phyloP scores from a whole-genome alignment of 2,797 vertebrate species.

The Hypotaenidia okinawae region DNA sequence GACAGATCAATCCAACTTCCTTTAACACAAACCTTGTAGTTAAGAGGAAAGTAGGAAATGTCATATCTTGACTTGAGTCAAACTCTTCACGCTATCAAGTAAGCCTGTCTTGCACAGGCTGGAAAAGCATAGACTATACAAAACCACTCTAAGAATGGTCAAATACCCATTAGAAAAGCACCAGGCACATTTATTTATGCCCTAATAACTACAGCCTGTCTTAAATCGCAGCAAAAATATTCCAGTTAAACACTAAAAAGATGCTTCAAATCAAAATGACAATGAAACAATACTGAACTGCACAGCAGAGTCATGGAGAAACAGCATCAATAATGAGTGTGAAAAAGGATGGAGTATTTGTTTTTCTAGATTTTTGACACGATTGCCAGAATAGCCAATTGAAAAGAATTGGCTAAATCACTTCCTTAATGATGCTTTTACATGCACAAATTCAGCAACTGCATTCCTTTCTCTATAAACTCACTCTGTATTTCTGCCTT shows the following conservation, averaged over 20 bases:
- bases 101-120: neutral
- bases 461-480: neutral
- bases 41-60: neutral
- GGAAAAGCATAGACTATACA: neutral
- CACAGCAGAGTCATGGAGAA: neutral
- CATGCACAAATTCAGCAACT: neutral
- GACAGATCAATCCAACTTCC: neutral
- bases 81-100: neutral
- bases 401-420: neutral
- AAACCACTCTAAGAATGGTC: neutral
- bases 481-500: neutral
- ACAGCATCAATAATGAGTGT: rapidly evolving
- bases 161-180: neutral
- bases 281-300: neutral
- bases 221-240: neutral
- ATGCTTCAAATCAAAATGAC: neutral
- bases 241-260: neutral
- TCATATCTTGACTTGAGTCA: neutral
- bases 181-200: neutral
- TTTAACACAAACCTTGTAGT: neutral
- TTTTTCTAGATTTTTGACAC: neutral
- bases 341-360: neutral
- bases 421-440: neutral
- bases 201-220: neutral
- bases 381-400: neutral